Base-by-base conservation (phyloP, 2,888 invertebrate genomes). In the Mimas tiliae region DNA sequence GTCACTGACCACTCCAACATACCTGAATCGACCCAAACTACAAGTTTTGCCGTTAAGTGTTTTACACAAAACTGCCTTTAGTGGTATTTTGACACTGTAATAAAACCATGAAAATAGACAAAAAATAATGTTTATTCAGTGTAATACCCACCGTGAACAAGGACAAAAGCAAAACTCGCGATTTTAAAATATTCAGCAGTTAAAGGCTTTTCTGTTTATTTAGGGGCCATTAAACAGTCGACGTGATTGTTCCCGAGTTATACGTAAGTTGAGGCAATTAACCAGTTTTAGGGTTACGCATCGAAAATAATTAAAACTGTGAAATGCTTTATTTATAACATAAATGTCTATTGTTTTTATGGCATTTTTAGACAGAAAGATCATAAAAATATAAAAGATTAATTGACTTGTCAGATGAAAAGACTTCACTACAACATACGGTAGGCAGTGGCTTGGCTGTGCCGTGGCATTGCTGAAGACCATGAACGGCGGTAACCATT, bases 241-340 rank as follows among this genome's bases (percentile, higher is more conserved):
- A 16, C 58, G 58, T 42, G 58, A 58, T 58, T 58, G 58, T 58
- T 58, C 58, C 58, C 38, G 12, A 58, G 58, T 42, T 58, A 58
- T 58, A 58, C 58, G 19, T 58, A 58, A 58, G 58, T 58, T 58
- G 42, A 42, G 58, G 58, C 58, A 58, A 58, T 58, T 58, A 58
- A 58, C 38, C 38, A 58, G 50, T 58, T 42, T 16, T 58, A 19
- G 58, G 42, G 42, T 42, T 42, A 38, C 19, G 42, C 12, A 19
- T 19, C 9, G 50, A 9, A 50, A 9, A 50, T 7, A 50, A 19
- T 19, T n/a, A 48, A n/a, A 16, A n/a, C 16, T 42, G 42, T 42
- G 8, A 42, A 42, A 42, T 42, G 42, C 14, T 0, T 45, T 0
- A 45, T 38, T 38, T 38, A 45, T 42, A n/a, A 42, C 9, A 11